phyloP scores from a whole-genome alignment of 2,888 invertebrate species.

The Clanis bilineata region DNA sequence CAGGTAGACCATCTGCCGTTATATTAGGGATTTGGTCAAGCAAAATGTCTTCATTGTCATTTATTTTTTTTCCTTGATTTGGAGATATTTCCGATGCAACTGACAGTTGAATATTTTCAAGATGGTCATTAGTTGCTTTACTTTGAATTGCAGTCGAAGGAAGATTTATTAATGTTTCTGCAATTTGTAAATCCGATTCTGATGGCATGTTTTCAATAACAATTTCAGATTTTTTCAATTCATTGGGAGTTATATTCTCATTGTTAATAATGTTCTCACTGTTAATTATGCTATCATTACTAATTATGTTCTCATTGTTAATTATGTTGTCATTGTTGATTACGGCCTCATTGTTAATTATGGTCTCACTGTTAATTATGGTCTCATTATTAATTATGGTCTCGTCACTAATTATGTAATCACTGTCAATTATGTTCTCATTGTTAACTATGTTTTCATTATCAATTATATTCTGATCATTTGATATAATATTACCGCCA shows the following conservation, averaged over 20 bases:
- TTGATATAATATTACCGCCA: not conserved
- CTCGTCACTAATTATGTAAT: no score
- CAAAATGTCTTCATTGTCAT: constrained; percentile 27
- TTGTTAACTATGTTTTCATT: no score
- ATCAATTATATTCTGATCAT: not conserved
- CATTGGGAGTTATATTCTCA: not conserved
- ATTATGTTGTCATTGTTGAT: no score
- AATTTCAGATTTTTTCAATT: not conserved
- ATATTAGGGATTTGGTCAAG: constrained; percentile 27
- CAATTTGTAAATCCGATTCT: constrained; percentile 76
- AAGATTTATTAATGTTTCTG: constrained; percentile 73
- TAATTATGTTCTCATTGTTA: no score
- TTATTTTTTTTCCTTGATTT: constrained; percentile 37
- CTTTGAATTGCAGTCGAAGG: constrained; percentile 67
- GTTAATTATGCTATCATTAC: no score
- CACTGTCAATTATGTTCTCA: no score
- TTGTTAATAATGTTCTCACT: no score
- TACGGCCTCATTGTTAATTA: no score
- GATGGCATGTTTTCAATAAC: constrained; percentile 56
- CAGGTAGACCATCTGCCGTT: constrained; percentile 23
- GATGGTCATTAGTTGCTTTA: constrained; percentile 41
- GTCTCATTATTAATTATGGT: no score
- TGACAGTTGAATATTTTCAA: constrained; percentile 32
- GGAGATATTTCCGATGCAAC: not conserved
- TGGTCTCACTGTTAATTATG: no score